Evolutionary conservation across 1,140 invertebrate species (phyloP), one percentile per base, ranked within the genome.

Genomic region (Bombyx mori): DNA sequence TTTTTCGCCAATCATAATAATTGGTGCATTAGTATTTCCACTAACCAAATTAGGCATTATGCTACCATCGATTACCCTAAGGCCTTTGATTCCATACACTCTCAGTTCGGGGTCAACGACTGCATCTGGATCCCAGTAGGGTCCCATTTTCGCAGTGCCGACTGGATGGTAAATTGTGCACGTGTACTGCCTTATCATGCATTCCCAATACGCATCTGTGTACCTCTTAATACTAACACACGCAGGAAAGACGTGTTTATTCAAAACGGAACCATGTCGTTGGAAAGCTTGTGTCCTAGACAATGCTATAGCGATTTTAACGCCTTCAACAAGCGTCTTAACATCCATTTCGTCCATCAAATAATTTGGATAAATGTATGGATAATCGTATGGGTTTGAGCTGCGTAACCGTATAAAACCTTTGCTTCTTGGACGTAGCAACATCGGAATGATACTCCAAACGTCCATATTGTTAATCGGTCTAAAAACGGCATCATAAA

Each of bases 121-220:
- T 0, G 96, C 95, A 5, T 92, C 91, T 8, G 91, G 88, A 75
- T 97, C 96, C 90, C 92, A 93, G 52, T 92, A 92, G 0, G 94
- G 94, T 0, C 96, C 97, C 97, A 99, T 99, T 78, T 97, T 98
- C 54, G 94, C 95, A 0, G 96, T 97, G 0, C 96, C 96, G 0
- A 95, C 92, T 0, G 96, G 95, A 89, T 98, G 96, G 74, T 97
- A 97, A n/a, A 90, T 89, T 0, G 96, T 96, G 1, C 90, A 91
- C 0, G 94, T 93, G 60, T 96, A 95, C 7, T 93, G 89, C 9
- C 94, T 86, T 6, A 95, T 94, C 92, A 95, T 94, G 69, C 95
- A 97, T 68, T 95, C 93, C 91, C 94, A 95, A 68, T 94, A 96
- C 4, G 88, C 68, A 71, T 96, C 94, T 0, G 92, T 92, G 70